Conservation (phyloP, 2,113 vertebrate species). For the Aramus guarauna region DNA sequence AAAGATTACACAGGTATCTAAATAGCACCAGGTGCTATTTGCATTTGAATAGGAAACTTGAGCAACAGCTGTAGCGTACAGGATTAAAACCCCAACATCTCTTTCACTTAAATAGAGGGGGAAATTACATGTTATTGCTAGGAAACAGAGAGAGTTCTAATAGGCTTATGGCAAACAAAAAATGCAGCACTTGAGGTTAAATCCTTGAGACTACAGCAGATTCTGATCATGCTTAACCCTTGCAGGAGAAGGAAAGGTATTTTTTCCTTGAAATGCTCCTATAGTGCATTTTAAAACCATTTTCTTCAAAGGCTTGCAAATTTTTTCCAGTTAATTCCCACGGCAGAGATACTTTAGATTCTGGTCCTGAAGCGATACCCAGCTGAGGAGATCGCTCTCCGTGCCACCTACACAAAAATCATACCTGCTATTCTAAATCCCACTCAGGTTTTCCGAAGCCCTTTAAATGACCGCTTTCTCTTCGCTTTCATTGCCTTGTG, state of each 20-base stretch:
- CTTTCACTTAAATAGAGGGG: background rate
- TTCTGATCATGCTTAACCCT: constrained; percentile 58
- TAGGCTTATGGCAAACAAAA: constrained; percentile 73
- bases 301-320: background rate
- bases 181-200: constrained; percentile 68
- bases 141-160: constrained; percentile 72
- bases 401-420: background rate
- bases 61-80: constrained; percentile 22
- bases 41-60: constrained; percentile 54
- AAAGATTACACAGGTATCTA: constrained; percentile 32
- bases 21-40: constrained; percentile 54
- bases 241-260: background rate
- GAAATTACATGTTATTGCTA: constrained; percentile 64
- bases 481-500: background rate
- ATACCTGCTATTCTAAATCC: constrained; percentile 17
- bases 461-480: background rate
- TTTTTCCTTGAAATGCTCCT: background rate
- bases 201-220: constrained; percentile 65
- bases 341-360: background rate
- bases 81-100: constrained; percentile 46
- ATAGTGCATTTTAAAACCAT: background rate
- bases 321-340: background rate
- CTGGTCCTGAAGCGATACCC: background rate
- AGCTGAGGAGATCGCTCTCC: background rate
- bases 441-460: background rate